phyloP scores from a whole-genome alignment of 1,140 invertebrate genomes.

The Drosophila truncata region DNA sequence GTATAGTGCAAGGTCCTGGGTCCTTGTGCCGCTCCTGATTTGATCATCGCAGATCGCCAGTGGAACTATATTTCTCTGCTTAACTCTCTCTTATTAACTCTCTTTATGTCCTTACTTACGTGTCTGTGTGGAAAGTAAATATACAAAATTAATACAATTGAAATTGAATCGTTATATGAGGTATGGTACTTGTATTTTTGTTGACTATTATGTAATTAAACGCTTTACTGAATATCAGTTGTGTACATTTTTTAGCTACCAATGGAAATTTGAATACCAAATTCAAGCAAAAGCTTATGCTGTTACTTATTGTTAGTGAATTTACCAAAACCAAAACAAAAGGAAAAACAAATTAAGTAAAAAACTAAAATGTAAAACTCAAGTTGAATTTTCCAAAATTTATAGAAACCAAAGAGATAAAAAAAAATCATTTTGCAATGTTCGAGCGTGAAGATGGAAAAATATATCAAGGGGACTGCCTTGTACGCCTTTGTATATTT shows the following conservation, averaged over 20 bases:
- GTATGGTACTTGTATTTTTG: slow-evolving; percentile 76
- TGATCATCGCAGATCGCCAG: slow-evolving; percentile 13
- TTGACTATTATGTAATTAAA: slow-evolving; percentile 82
- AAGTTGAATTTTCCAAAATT: slow-evolving; percentile 58
- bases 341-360: slow-evolving; percentile 33
- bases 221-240: slow-evolving; percentile 81
- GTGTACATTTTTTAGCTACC: slow-evolving; percentile 73
- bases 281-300: slow-evolving; percentile 62
- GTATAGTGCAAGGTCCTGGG: slow-evolving; percentile 7
- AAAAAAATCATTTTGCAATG: slow-evolving; percentile 52
- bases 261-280: slow-evolving; percentile 47
- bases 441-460: slow-evolving; percentile 21
- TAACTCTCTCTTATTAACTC: slow-evolving; percentile 49
- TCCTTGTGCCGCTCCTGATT: slow-evolving; percentile 16
- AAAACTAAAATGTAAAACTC: slow-evolving; percentile 39
- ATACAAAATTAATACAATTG: slow-evolving; percentile 55
- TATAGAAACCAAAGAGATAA: slow-evolving; percentile 33
- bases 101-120: slow-evolving; percentile 43
- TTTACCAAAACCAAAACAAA: slow-evolving; percentile 51
- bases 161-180: slow-evolving; percentile 59
- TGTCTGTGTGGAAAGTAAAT: slow-evolving; percentile 54
- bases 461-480: slow-evolving; percentile 34
- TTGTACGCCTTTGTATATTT: slow-evolving; percentile 56
- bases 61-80: slow-evolving; percentile 50
- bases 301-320: slow-evolving; percentile 79